These are phyloP conservation scores for Omphaloscelis lunosa DNA, from an alignment of 2,888 invertebrate species.

Conservation along the genomic window DNA sequence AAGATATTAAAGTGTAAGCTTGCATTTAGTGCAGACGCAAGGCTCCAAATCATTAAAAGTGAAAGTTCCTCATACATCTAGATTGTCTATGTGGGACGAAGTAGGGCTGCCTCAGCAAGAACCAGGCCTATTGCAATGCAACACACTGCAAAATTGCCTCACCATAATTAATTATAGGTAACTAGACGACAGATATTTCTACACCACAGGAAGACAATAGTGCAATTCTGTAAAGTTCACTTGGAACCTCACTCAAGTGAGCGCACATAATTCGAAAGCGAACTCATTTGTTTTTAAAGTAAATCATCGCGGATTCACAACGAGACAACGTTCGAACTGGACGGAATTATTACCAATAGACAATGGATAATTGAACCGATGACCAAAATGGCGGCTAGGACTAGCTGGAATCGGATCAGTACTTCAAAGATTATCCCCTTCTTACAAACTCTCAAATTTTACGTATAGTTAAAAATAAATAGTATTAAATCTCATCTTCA, in stretches of 20 bases:
- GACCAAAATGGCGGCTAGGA: background rate
- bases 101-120: slow-evolving; percentile 44
- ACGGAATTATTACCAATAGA: background rate
- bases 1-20: slow-evolving; percentile 10
- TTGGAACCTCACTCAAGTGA: background rate
- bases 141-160: slow-evolving; percentile 6
- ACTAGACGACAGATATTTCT: slow-evolving; percentile 1
- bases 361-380: background rate
- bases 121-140: background rate
- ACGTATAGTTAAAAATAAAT: too few relatives aligned
- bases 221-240: background rate
- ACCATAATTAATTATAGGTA: slow-evolving; percentile 13
- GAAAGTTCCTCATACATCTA: slow-evolving; percentile 58
- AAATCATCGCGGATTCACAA: background rate
- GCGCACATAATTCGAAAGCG: slow-evolving; percentile 14
- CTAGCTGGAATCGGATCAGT: background rate
- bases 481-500: too few relatives aligned
- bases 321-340: slow-evolving; percentile 4
- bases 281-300: slow-evolving; percentile 32
- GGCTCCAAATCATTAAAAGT: slow-evolving; percentile 50
- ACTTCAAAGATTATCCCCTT: background rate
- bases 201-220: background rate
- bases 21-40: slow-evolving; percentile 46
- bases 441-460: background rate
- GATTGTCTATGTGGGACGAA: slow-evolving; percentile 53